phyloP scores from a whole-genome alignment of 2,113 vertebrate species.

The Bubalus kerabau region DNA sequence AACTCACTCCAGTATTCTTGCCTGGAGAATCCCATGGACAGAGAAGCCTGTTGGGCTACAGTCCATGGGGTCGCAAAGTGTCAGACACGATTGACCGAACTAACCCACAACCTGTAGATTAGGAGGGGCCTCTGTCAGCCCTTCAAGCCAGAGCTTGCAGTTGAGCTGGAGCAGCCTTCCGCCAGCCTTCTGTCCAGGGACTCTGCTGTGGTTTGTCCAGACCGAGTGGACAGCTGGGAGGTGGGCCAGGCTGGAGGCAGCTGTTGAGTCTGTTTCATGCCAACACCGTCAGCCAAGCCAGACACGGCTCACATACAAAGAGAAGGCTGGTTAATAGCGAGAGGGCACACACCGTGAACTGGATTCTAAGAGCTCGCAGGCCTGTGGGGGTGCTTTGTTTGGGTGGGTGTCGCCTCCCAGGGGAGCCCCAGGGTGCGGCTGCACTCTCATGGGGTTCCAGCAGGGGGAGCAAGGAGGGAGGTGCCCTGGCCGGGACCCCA shows the following conservation, averaged over 20 bases:
- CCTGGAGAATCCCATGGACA: background rate
- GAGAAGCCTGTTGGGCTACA: background rate
- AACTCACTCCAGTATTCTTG: background rate
- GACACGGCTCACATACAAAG: fast-evolving
- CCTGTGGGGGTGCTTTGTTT: background rate
- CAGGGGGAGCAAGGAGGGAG: fast-evolving
- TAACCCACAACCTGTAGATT: background rate
- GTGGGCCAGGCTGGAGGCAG: background rate
- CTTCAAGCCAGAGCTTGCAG: fast-evolving
- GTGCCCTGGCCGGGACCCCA: background rate
- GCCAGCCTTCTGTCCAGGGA: background rate
- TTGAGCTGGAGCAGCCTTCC: fast-evolving
- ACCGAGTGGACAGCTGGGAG: background rate
- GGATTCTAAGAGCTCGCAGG: background rate
- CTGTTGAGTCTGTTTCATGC: background rate
- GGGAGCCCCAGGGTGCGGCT: background rate
- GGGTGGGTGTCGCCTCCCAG: background rate
- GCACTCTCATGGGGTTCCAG: background rate
- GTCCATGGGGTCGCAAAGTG: background rate
- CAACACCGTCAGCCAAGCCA: background rate
- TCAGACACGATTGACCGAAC: background rate
- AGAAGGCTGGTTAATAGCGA: fast-evolving
- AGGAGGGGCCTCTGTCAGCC: background rate
- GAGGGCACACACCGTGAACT: fast-evolving
- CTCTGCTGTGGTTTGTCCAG: background rate